Base-by-base conservation (phyloP, 1,140 invertebrate genomes). In the Adoxophyes honmai region DNA sequence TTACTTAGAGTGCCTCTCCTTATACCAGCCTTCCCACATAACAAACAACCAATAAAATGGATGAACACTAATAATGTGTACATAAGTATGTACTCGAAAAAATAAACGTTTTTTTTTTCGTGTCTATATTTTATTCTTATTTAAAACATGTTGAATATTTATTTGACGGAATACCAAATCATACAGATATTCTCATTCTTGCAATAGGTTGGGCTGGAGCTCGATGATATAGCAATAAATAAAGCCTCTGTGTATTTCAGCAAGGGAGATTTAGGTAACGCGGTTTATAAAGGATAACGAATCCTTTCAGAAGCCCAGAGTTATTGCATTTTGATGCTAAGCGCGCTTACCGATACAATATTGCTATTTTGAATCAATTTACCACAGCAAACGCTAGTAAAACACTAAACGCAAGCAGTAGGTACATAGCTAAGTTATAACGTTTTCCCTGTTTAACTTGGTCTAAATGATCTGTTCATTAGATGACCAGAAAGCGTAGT, bases 1-100 rank as follows among this genome's bases (percentile, higher is more conserved):
- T 60, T 64, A 67, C 64, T 67, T 59, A 44, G 58, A 66, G 54
- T 59, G 66, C 64, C 60, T 70, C 67, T 69, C 67, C 58, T 71
- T 55, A 48, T 28, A 48, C 10, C 10, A 28, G 21, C 42, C 21
- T 48, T 13, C 18, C 7, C 9, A 11, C 15, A 14, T 44, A 44
- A 44, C 21, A 28, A 28, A 28, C 21, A 28, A 28, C 21, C 21
- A 28, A 28, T 28, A 2, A 6, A 28, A 28, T 28, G 21, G 21
- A 28, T 28, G 6, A 28, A 28, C 2, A 6, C 6, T 28, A 28
- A 28, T 6, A 28, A 28, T 28, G 21, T 6, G 2, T 28, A 3
- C 2, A 28, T 28, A 6, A 28, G 6, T 28, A 28, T 6, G n/a
- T n/a, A n/a, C n/a, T n/a, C n/a, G n/a, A 28, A 28, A 28, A 28